Percentiles rank a stretch among this genome's conserved stretches.
phyloP scores from a whole-genome alignment of 1,140 invertebrate genomes.

The Dendrolimus punctatus region DNA sequence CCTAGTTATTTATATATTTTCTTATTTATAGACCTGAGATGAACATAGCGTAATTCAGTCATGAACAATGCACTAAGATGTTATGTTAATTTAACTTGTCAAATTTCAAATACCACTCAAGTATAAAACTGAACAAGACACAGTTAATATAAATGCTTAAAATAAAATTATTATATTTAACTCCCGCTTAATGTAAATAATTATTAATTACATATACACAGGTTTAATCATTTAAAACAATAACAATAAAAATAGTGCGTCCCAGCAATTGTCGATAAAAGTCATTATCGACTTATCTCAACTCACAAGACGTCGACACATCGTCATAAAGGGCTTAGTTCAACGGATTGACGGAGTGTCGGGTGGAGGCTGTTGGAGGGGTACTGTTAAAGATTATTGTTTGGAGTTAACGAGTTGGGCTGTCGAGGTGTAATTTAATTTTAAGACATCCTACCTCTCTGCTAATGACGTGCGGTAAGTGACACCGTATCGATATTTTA shows the following conservation, averaged over 20 bases:
- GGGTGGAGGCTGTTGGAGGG: constrained; percentile 13
- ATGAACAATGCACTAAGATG: too few relatives aligned
- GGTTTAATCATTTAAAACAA: too few relatives aligned
- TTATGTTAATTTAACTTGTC: too few relatives aligned
- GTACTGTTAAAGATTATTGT: constrained; percentile 64
- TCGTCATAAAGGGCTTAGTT: constrained; percentile 39
- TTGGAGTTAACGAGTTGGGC: constrained; percentile 44
- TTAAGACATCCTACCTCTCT: constrained; percentile 51
- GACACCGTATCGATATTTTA: constrained; percentile 21
- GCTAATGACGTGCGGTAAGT: constrained; percentile 30
- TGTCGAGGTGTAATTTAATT: constrained; percentile 62
- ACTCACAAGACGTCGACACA: constrained; percentile 34
- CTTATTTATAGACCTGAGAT: too few relatives aligned
- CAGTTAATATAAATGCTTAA: too few relatives aligned
- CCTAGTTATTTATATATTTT: too few relatives aligned
- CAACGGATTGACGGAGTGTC: constrained; percentile 16
- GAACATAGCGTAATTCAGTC: too few relatives aligned
- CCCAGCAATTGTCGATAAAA: constrained; percentile 24
- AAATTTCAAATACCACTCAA: too few relatives aligned
- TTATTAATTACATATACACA: too few relatives aligned
- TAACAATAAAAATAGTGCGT: constrained; percentile 9
- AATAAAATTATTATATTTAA: too few relatives aligned
- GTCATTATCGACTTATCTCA: constrained; percentile 43
- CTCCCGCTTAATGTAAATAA: too few relatives aligned
- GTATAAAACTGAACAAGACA: too few relatives aligned